Conservation (phyloP, 2,113 vertebrate genomes). For the Acrocephalus kingi region DNA sequence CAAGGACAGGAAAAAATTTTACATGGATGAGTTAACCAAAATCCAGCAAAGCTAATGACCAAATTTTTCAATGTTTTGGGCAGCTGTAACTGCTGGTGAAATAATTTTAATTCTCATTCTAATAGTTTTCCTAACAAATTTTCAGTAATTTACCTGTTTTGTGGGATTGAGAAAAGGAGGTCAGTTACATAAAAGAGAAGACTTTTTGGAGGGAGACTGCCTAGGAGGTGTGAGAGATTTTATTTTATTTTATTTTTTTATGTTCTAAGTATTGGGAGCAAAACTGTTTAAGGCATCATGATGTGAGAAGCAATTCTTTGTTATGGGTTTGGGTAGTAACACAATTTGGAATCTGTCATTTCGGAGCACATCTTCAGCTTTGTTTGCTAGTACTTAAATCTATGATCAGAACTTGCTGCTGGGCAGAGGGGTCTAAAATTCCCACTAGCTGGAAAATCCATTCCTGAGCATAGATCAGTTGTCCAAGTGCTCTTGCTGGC, state of each 20-base stretch:
- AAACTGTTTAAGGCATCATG: neutral
- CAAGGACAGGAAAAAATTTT: neutral
- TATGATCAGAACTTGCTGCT: neutral
- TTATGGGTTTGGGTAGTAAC: neutral
- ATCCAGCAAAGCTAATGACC: neutral
- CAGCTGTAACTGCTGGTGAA: neutral
- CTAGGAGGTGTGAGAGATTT: neutral
- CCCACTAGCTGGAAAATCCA: neutral
- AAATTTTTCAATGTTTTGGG: neutral
- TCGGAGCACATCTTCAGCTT: neutral
- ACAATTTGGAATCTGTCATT: neutral
- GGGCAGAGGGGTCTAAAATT: neutral
- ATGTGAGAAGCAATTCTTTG: neutral
- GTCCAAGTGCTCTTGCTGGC: neutral
- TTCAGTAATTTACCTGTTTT: neutral
- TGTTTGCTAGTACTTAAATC: neutral
- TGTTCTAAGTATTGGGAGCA: neutral
- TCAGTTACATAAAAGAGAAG: neutral
- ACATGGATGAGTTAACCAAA: neutral
- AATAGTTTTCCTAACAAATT: neutral
- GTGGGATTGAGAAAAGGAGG: neutral
- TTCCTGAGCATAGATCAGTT: neutral
- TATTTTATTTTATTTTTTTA: neutral
- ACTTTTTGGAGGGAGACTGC: neutral
- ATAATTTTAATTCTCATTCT: neutral